Base-by-base conservation (phyloP, 2,797 vertebrate genomes). In the Bovichtus variegatus region DNA sequence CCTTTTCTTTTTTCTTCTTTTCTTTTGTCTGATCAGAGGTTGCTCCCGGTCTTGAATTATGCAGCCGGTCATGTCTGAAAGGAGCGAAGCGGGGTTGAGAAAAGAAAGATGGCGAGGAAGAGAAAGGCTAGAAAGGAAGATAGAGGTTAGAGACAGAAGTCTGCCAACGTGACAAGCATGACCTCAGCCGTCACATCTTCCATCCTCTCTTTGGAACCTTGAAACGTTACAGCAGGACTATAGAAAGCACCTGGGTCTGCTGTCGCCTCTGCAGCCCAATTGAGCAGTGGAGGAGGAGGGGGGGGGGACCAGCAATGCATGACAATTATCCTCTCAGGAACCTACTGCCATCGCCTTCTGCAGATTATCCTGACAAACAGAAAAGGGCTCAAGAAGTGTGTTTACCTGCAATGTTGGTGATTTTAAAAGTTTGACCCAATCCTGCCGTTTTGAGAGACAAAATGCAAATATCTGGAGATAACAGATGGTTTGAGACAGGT, bases 21-120 rank as follows among this genome's bases (percentile, higher is more conserved):
- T 65, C 58, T 83, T 75, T 73, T 66, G 53, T 89, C 78, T 86
- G 85, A 87, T 88, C 88, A 80, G 78, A 84, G 83, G 80, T 78
- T 85, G 81, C 63, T 82, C 66, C 23, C 72, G 57, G 66, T 65
- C 74, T 81, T 92, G 77, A 93, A 92, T 92, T 80, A 91, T 92
- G 82, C 63, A 92, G 70, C 23, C 9, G 21, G 47, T 65, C 64
- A 60, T 82, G 82, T 87, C 80, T 86, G 58, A 79, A 62, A 81
- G 63, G 70, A 76, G 50, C 70, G 66, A 69, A 51, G 47, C 31
- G 38, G 19, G 18, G 54, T 6, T 12, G 67, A 57, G 65, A 44
- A 49, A 50, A 25, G 19, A 34, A 36, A 61, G 43, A 46, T n/a
- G 49, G 36, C 2, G 69, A 68, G 31, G 58, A 57, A 76, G 57